phyloP scores from a whole-genome alignment of 2,113 vertebrate genomes.

The Sprattus sprattus region DNA sequence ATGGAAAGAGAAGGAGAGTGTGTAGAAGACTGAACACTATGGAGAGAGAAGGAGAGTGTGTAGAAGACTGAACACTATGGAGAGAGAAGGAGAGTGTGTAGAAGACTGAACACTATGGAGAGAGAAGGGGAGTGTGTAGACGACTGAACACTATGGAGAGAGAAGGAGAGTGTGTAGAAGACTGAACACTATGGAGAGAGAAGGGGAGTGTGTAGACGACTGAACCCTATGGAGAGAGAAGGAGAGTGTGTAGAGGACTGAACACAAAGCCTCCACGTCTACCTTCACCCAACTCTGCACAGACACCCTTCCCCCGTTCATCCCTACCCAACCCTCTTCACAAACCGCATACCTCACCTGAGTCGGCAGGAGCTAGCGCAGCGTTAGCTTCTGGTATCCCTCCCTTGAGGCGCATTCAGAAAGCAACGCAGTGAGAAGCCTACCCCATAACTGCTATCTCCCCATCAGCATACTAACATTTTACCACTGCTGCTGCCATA shows the following conservation, averaged over 20 bases:
- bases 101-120: background rate
- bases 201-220: background rate
- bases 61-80: too few relatives aligned
- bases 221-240: background rate
- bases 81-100: too few relatives aligned
- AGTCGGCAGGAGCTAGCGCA: background rate
- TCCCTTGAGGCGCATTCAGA: background rate
- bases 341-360: constrained; percentile 3
- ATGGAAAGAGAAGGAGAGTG: too few relatives aligned
- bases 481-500: constrained; percentile 11
- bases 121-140: background rate
- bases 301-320: background rate
- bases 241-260: background rate
- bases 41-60: background rate
- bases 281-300: background rate
- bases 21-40: background rate
- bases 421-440: background rate
- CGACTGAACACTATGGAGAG: background rate
- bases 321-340: background rate
- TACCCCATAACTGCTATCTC: constrained; percentile 7
- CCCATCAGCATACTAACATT: constrained; percentile 29
- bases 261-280: background rate
- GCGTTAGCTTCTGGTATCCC: background rate
- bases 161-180: background rate
- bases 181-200: too few relatives aligned